Conservation (phyloP, 2,113 vertebrate species). For the Podocnemis expansa region DNA sequence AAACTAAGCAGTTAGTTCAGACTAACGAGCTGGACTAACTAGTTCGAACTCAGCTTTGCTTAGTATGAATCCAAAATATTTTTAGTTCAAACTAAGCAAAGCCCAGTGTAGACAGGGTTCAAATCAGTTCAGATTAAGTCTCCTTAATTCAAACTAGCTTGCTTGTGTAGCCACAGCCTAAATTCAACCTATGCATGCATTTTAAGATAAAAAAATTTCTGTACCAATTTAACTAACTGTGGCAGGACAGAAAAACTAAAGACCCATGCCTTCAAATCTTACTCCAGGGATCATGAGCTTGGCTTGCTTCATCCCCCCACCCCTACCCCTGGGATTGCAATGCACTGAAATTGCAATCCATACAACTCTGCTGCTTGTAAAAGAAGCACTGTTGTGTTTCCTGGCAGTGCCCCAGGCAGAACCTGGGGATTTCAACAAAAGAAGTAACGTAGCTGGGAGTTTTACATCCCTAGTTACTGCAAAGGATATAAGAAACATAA, state of each 20-base stretch:
- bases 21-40: no score
- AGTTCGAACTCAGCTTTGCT: no score
- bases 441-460: background rate
- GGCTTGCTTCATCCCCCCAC: background rate
- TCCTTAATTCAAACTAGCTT: no score
- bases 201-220: background rate
- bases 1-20: no score
- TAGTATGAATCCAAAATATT: no score
- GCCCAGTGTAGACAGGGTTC: no score
- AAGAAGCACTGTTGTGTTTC: background rate
- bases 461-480: no score
- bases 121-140: no score
- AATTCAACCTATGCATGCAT: conserved; percentile 3
- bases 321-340: no score
- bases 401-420: background rate
- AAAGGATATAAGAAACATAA: no score
- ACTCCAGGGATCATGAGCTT: background rate
- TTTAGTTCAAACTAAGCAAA: no score
- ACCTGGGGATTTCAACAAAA: background rate
- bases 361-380: rapidly evolving
- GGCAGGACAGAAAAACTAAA: background rate
- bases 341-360: background rate
- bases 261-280: background rate
- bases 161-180: no score
- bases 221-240: background rate